Evolutionary conservation across 2,113 vertebrate species (phyloP).

Genomic region (Eonycteris spelaea): DNA sequence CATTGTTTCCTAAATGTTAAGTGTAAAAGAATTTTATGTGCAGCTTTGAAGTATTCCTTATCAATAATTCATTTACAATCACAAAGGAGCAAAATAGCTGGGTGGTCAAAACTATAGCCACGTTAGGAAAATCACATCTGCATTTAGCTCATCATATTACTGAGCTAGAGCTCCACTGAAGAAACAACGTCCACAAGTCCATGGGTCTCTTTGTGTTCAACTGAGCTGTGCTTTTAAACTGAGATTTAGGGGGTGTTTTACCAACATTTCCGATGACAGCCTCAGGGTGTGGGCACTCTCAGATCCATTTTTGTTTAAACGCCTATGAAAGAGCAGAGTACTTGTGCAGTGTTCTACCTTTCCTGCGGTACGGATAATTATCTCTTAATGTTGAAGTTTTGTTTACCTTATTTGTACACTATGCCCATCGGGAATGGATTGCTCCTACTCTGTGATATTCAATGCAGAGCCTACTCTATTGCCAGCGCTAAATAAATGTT

Average conservation of each 20-base stretch:
- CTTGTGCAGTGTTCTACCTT: slow-evolving; percentile 58
- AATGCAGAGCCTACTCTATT: neutral
- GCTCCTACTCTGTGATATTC: neutral
- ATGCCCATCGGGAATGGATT: neutral
- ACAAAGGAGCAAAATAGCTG: slow-evolving; percentile 74
- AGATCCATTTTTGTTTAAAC: slow-evolving; percentile 68
- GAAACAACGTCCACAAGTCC: slow-evolving; percentile 35
- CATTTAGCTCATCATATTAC: slow-evolving; percentile 73
- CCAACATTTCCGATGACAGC: slow-evolving; percentile 42
- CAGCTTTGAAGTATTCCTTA: slow-evolving; percentile 74
- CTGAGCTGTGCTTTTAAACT: slow-evolving; percentile 61
- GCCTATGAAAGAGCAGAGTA: slow-evolving; percentile 40
- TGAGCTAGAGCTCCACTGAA: slow-evolving; percentile 52
- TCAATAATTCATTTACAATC: slow-evolving; percentile 81
- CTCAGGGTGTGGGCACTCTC: slow-evolving; percentile 29
- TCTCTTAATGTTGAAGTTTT: slow-evolving; percentile 69
- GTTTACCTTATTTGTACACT: slow-evolving; percentile 24
- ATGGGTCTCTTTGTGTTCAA: slow-evolving; percentile 26
- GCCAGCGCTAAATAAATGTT: neutral
- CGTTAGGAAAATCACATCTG: slow-evolving; percentile 66
- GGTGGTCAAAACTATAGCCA: slow-evolving; percentile 64
- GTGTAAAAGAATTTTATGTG: slow-evolving; percentile 69
- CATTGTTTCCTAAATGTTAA: slow-evolving; percentile 79
- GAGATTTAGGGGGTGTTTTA: slow-evolving; percentile 60
- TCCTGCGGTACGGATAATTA: slow-evolving; percentile 68